Conservation (phyloP, 2,113 vertebrate species). For the Ciconia maguari region DNA sequence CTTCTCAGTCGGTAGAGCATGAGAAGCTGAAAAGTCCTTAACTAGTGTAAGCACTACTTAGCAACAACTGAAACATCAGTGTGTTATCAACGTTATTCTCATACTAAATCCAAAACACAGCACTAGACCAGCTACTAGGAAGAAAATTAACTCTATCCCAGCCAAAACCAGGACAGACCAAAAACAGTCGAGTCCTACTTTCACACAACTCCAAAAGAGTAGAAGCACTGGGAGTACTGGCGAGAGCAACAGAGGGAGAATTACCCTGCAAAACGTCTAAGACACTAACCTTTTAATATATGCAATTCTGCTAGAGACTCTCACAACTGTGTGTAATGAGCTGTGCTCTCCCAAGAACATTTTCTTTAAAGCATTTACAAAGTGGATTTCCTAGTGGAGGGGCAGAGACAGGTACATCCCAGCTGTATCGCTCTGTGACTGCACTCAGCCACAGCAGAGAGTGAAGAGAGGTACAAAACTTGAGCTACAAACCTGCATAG, state of each 20-base stretch:
- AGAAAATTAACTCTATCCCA: too few relatives aligned
- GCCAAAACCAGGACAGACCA: too few relatives aligned
- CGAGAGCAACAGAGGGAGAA: not conserved
- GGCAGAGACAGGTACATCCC: not conserved
- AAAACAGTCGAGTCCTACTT: not conserved
- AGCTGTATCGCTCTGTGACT: fast-evolving
- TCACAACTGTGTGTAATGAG: not conserved
- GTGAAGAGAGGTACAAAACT: not conserved
- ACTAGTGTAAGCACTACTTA: too few relatives aligned
- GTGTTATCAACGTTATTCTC: too few relatives aligned
- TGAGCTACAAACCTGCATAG: fast-evolving
- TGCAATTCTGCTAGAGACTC: not conserved
- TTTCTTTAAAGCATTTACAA: not conserved
- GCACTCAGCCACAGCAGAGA: not conserved
- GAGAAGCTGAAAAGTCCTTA: too few relatives aligned
- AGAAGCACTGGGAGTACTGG: not conserved
- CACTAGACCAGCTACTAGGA: too few relatives aligned
- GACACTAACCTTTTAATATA: not conserved
- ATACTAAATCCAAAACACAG: too few relatives aligned
- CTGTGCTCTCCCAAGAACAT: not conserved
- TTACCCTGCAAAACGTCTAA: not conserved
- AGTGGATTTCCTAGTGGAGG: not conserved
- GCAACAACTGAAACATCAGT: too few relatives aligned
- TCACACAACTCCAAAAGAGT: not conserved
- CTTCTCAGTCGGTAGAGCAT: too few relatives aligned